A percentile compares a stretch with the other conserved stretches of the same genome.
Conservation (phyloP, 2,888 invertebrate species). For the Entomobrya multifasciata region DNA sequence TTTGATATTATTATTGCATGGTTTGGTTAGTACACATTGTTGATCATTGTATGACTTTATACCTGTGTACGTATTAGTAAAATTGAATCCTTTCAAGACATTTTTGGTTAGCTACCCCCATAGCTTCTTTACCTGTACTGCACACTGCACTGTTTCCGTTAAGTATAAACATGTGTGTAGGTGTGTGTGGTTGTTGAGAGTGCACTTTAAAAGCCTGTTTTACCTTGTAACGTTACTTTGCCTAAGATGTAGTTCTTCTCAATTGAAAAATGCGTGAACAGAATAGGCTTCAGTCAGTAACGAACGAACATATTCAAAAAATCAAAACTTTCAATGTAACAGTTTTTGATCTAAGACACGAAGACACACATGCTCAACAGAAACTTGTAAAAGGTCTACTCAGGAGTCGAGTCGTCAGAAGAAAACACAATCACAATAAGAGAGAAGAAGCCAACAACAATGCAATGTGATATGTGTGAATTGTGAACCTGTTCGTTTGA, state of each 20-base stretch:
- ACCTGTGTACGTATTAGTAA: background rate
- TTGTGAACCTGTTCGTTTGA: conserved; percentile 52
- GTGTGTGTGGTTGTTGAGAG: background rate
- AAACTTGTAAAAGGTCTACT: no score
- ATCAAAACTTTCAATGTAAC: conserved; percentile 37
- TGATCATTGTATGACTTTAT: background rate
- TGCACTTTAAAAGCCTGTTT: conserved; percentile 23
- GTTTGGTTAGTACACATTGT: background rate
- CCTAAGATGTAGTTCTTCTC: no score
- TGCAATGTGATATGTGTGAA: no score
- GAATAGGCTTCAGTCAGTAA: no score
- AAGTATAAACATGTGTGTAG: background rate
- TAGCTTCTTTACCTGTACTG: background rate
- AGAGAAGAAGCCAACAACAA: no score
- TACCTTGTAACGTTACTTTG: conserved; percentile 51
- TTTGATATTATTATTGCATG: background rate
- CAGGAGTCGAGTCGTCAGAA: no score
- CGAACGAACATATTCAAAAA: no score
- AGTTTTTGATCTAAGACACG: background rate
- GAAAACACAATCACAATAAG: no score
- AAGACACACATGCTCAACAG: no score
- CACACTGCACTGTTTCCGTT: no score
- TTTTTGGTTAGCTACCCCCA: background rate
- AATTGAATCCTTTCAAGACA: background rate
- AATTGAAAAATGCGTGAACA: no score